Conservation (phyloP, 2,888 invertebrate genomes). For the Drosophila dives region DNA sequence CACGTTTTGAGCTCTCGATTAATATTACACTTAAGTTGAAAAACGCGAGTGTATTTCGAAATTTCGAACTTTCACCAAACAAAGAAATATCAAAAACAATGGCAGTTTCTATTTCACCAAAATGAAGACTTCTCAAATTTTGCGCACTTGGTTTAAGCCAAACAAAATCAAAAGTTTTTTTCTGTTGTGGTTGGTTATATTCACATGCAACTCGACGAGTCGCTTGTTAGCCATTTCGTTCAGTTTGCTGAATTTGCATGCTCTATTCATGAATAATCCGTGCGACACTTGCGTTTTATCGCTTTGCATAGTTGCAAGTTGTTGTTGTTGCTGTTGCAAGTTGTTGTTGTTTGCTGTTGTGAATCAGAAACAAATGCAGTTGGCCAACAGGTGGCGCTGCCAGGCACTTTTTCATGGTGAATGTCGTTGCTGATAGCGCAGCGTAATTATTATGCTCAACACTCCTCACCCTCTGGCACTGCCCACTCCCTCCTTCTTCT, state of each 20-base stretch:
- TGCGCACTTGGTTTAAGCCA: background rate
- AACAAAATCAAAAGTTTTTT: background rate
- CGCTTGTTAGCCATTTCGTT: background rate
- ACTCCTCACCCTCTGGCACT: slow-evolving; percentile 3
- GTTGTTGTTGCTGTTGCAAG: slow-evolving; percentile 26
- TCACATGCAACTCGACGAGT: slow-evolving; percentile 18
- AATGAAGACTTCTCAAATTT: background rate
- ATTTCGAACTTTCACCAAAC: too few species aligned
- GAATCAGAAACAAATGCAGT: slow-evolving; percentile 12
- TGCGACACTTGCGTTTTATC: slow-evolving; percentile 78
- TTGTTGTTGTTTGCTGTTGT: slow-evolving; percentile 15
- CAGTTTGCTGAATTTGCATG: slow-evolving; percentile 63
- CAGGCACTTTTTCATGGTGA: slow-evolving; percentile 70
- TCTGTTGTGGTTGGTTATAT: background rate
- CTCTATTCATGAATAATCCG: slow-evolving; percentile 71
- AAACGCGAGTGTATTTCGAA: too few species aligned
- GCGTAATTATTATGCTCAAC: slow-evolving; percentile 76
- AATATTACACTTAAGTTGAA: too few species aligned
- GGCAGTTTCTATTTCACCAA: background rate
- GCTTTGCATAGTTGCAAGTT: slow-evolving; percentile 63
- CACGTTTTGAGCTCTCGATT: too few species aligned
- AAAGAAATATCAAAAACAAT: too few species aligned
- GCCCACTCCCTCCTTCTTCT: background rate
- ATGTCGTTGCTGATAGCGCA: slow-evolving; percentile 71
- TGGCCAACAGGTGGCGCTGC: slow-evolving; percentile 71